Conservation (phyloP, 2,113 vertebrate species). For the Sander vitreus region DNA sequence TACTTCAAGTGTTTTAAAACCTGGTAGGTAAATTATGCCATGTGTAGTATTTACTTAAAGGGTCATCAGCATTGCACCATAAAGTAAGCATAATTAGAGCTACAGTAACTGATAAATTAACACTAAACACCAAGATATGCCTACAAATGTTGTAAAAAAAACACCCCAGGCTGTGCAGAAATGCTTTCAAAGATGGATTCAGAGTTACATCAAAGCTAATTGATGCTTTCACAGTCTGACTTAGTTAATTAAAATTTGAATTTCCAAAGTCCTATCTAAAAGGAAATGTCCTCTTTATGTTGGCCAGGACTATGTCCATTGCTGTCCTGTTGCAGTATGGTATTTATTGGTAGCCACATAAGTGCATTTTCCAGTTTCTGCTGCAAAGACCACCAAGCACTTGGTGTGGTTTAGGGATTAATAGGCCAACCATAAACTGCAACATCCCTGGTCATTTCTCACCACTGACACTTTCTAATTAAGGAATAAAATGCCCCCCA, state of each 20-base stretch:
- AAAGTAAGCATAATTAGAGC: slow-evolving; percentile 66
- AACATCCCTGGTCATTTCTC: neutral
- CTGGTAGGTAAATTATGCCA: slow-evolving; percentile 58
- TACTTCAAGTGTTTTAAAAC: slow-evolving; percentile 66
- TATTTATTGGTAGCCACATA: slow-evolving; percentile 2
- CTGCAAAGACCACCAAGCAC: neutral
- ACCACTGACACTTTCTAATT: slow-evolving; percentile 8
- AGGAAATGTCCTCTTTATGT: neutral
- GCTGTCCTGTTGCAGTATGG: neutral
- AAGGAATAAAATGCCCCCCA: neutral
- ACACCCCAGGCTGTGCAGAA: neutral
- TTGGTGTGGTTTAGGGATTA: slow-evolving; percentile 5
- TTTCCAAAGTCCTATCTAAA: neutral
- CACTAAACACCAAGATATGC: neutral
- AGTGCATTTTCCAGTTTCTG: slow-evolving; percentile 12
- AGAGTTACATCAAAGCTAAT: neutral
- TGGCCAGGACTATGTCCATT: neutral
- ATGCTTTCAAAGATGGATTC: neutral
- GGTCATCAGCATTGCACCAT: slow-evolving; percentile 58
- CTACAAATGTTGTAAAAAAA: neutral
- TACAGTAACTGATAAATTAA: slow-evolving; percentile 41
- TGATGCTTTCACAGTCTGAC: neutral
- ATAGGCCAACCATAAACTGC: slow-evolving; percentile 3
- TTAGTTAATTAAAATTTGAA: neutral
- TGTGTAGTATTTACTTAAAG: slow-evolving; percentile 67